phyloP scores from a whole-genome alignment of 2,797 vertebrate species.

The Leptatherina wallacei region DNA sequence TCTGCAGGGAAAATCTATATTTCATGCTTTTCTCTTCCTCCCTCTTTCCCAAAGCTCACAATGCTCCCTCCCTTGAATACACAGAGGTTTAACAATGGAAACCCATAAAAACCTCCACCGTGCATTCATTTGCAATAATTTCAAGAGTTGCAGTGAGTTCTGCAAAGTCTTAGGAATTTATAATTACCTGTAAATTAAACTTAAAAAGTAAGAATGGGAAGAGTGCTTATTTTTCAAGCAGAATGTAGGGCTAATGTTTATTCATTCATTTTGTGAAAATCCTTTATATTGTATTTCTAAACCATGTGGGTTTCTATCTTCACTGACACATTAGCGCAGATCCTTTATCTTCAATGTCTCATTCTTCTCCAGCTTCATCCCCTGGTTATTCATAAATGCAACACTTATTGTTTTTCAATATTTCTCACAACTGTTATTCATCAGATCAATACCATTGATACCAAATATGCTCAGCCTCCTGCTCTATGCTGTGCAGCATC shows the following conservation, averaged over 20 bases:
- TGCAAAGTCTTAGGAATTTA: conserved; percentile 42
- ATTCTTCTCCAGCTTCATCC: background rate
- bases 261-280: conserved; percentile 32
- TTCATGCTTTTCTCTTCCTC: conserved; percentile 60
- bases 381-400: conserved; percentile 11
- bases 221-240: conserved; percentile 20
- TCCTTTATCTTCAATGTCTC: background rate
- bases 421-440: conserved; percentile 34
- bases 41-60: conserved; percentile 46
- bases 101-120: conserved; percentile 28
- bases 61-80: conserved; percentile 46
- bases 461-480: conserved; percentile 20
- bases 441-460: conserved; percentile 45
- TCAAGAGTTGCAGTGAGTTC: conserved; percentile 27
- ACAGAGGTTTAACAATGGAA: conserved; percentile 45
- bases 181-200: conserved; percentile 13
- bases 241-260: conserved; percentile 33
- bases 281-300: conserved; percentile 22
- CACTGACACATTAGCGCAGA: background rate
- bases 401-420: conserved; percentile 35
- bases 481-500: conserved; percentile 15
- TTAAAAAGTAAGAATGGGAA: conserved; percentile 3
- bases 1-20: conserved; percentile 69
- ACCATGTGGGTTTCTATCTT: conserved; percentile 17
- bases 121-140: conserved; percentile 55